Evolutionary conservation across 2,113 vertebrate genomes (phyloP), one percentile per base, ranked within the genome.

Genomic region (Bubo blakistoni): DNA sequence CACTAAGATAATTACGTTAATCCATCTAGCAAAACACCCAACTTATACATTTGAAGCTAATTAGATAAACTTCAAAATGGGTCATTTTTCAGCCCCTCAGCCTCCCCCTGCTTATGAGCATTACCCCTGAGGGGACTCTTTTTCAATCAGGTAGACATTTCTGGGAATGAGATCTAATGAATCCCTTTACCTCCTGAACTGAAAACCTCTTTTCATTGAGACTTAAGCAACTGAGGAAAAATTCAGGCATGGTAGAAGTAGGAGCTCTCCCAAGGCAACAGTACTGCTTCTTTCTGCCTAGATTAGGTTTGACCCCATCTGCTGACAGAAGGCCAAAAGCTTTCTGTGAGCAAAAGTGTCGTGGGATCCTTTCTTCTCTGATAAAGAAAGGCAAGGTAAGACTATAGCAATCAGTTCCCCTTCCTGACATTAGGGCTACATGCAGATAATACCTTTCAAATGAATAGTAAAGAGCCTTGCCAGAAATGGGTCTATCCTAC

Each of bases 41-140:
- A 96, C 89, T 95, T 97, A 93, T 67, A 96, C 55, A 88, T 96
- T 88, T 85, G 95, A 73, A 95, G 87, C 93, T 97, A 97, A 97
- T 97, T 97, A 96, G 87, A 97, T 95, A 96, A 97, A 97, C 89
- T 94, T 95, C 94, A 97, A 97, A 95, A 97, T 95, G 94, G 95
- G 94, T 97, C 95, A 97, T 97, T 97, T 97, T 97, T 97, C 97
- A 97, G 89, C 74, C 51, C 59, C 72, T 96, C 85, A 94, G 92
- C 51, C 84, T 95, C 51, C 1, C 24, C 71, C 63, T 90, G 78
- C 94, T 95, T 95, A 91, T 86, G 71, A 97, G 94, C 87, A 88
- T 92, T 95, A 91, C 74, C 89, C 97, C 97, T 96, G 95, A 96
- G 91, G 96, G 94, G 84, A 88, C 81, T 94, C 89, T 94, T 96